Base-by-base conservation (phyloP, 2,797 vertebrate genomes). In the Nothura maculosa region DNA sequence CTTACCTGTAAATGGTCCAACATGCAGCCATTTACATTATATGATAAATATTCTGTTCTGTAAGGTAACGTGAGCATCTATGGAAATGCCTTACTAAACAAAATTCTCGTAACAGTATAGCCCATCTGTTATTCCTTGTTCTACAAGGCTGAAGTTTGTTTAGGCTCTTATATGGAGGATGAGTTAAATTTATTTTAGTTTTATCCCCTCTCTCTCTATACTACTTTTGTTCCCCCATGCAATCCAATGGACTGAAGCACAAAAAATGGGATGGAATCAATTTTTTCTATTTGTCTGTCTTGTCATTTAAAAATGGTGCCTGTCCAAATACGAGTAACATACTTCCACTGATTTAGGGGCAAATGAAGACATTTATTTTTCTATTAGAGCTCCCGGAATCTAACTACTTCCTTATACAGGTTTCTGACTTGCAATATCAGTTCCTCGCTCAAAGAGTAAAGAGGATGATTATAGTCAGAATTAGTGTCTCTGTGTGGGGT, bases 281-380 rank as follows among this genome's bases (percentile, higher is more conserved):
- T 81, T 85, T 92, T 81, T 95, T 90, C 34, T 69, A 20, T 50
- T 97, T 89, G 76, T 20, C 36, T 24, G 78, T 63, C 25, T 87
- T 17, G 34, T 10, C 47, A 92, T 52, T 95, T 92, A 79, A 95
- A 94, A 89, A 79, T 67, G 58, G 64, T 72, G 28, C 40, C 22
- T n/a, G 43, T 94, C 32, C 58, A 96, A 96, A 93, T 34, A 62
- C 22, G 42, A 73, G 76, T 54, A 83, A 92, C 67, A 25, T 70
- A 91, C 93, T 96, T 94, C 43, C 38, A 90, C 48, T 90, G 36
- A 61, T 92, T 89, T 85, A 90, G 82, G 27, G 58, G 16, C 4
- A 81, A 91, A 16, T 74, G 54, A 88, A 92, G 94, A 79, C 11
- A 93, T 80, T 91, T 89, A 54, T n/a, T 82, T 85, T 93, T 90